Evolutionary conservation across 2,797 vertebrate species (phyloP), one percentile per base, ranked within the genome.

Genomic region (Bovichtus diacanthus): DNA sequence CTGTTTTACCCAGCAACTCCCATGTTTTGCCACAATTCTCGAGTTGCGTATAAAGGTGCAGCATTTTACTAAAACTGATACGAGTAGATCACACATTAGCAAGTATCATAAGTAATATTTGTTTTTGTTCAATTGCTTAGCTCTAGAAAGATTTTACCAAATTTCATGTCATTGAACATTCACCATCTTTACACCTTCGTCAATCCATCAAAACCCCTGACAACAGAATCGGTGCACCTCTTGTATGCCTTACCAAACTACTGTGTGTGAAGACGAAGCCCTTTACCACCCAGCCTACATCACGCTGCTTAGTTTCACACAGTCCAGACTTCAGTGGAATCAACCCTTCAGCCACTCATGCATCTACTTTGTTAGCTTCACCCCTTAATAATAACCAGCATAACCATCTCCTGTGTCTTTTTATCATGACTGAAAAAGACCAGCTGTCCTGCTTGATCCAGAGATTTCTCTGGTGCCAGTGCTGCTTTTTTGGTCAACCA

Each of bases 41-140:
- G 58, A 36, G 21, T 51, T 74, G 44, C 76, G 5, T 69, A 18
- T 61, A 41, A 78, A 49, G 19, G 62, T 87, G 78, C 56, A 80
- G 15, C 6, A 6, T 58, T 76, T 61, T 55, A 60, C 29, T 66
- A 38, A 56, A 55, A 70, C 13, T 25, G 8, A 29, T 31, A 13
- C 1, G 2, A 31, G 12, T 63, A 27, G 9, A 49, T 60, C 12
- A 68, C 1, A 0, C 13, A 18, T 23, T 21, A 7, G 23, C 55
- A 21, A 51, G 11, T 51, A 43, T 10, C 0, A 23, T 19, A 31
- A 7, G 3, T 12, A 23, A 23, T 49, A 43, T 4, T 81, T 59
- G 5, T 7, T 23, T 59, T 0, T 25, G 13, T 29, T 34, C 5
- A 6, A 6, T 51, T 64, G 11, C 5, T 50, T 53, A 25, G 50